Evolutionary conservation across 2,797 vertebrate genomes (phyloP), one percentile per base, ranked within the genome.

Genomic region (Syngnathus rostellatus): DNA sequence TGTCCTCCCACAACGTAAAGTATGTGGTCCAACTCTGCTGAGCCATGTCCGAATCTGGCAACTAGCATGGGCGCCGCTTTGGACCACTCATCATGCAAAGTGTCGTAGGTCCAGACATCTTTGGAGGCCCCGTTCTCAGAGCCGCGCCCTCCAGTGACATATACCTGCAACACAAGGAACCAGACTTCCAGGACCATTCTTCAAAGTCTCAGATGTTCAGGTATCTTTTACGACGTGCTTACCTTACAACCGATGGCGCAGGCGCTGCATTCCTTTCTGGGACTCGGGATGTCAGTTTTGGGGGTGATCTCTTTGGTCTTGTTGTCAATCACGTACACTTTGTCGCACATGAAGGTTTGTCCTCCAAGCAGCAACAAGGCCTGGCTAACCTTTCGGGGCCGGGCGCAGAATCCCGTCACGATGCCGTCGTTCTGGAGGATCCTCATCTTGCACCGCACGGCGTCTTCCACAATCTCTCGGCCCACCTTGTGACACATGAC

Each of bases 31-130:
- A 94, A 87, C 74, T 94, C 93, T 0, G 93, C 93, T 0, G 92
- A 90, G 5, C 93, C 93, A 0, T 94, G 93, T 48, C 93, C 93
- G 5, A 93, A 94, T 48, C 93, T 74, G 10, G 93, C 93, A 0
- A 94, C 92, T 66, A 94, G 62, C 93, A 94, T 94, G 0, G 88
- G 92, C 0, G 93, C 87, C 0, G 93, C 92, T 78, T 94, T 94
- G 68, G 93, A 92, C 93, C 93, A 94, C 80, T 94, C 93, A 2
- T 94, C 93, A 0, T 94, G 93, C 38, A 94, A 75, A 0, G 92
- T 94, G 83, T 94, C 92, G 0, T 94, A 94, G 38, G 94, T 92
- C 93, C 93, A 94, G 38, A 94, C 93, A 1, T 94, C 93, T 79
- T 93, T 93, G 16, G 93, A 94, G 38, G 92, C 90, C 0, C 93